Conservation (phyloP, 2,113 vertebrate species). For the Rhegmatorhina hoffmannsi region DNA sequence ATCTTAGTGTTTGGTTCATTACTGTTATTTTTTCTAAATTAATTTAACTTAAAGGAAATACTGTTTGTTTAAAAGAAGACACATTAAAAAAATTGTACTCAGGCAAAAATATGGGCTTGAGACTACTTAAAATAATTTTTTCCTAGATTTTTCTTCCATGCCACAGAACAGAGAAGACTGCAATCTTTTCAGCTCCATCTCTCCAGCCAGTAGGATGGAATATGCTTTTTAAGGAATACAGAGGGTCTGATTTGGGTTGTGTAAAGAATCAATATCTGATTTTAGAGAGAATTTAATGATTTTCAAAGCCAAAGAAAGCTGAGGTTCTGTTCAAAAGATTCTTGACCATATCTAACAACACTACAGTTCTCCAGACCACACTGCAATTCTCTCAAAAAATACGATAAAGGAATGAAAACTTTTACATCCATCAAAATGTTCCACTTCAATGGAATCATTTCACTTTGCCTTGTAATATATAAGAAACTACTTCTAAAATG, state of each 20-base stretch:
- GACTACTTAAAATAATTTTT: not conserved
- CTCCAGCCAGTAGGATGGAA: not conserved
- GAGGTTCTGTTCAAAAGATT: not conserved
- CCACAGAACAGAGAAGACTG: not conserved
- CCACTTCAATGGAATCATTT: conserved; percentile 9
- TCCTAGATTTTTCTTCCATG: not conserved
- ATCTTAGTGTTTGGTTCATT: not conserved
- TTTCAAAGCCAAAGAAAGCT: conserved; percentile 1
- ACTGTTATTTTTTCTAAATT: not conserved
- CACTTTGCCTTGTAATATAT: conserved; percentile 5
- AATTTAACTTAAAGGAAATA: not conserved
- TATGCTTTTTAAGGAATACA: not conserved
- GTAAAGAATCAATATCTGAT: not conserved
- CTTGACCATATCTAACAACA: not conserved
- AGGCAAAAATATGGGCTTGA: not conserved
- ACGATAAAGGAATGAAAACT: conserved; percentile 34
- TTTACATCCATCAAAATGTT: conserved; percentile 45
- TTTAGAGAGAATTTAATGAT: not conserved
- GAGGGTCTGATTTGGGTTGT: not conserved
- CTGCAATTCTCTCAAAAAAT: conserved; percentile 6
- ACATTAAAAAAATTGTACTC: not conserved
- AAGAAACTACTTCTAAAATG: conserved; percentile 25
- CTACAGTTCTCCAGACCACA: not conserved
- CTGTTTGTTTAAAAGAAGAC: not conserved
- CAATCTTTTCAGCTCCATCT: not conserved